Evolutionary conservation across 2,797 vertebrate genomes (phyloP).

Genomic region (Centroberyx gerrardi): DNA sequence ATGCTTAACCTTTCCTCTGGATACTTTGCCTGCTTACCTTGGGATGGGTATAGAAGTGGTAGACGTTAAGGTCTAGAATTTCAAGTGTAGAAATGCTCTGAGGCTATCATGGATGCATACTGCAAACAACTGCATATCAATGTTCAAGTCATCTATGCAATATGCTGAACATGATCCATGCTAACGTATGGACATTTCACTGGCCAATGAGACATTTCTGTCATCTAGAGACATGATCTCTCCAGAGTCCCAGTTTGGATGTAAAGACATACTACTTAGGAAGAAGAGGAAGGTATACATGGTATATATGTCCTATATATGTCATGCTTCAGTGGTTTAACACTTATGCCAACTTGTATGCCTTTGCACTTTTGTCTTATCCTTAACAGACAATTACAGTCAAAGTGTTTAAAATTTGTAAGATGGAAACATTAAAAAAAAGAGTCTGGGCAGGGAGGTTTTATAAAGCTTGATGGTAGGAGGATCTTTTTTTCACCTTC

Average conservation of each 20-base stretch:
- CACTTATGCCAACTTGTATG: slow-evolving; percentile 18
- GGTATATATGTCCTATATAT: too few relatives aligned
- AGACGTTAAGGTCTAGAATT: slow-evolving; percentile 39
- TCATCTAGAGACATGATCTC: slow-evolving; percentile 6
- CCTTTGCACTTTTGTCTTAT: slow-evolving; percentile 1
- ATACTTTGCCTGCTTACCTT: slow-evolving; percentile 21
- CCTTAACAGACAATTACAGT: background rate
- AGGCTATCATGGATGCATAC: slow-evolving; percentile 22
- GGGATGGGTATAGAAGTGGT: slow-evolving; percentile 23
- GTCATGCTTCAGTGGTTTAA: slow-evolving; percentile 1
- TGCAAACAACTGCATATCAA: slow-evolving; percentile 50
- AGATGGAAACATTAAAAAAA: background rate
- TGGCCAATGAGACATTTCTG: slow-evolving; percentile 1
- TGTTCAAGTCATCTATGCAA: background rate
- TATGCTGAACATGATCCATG: slow-evolving; percentile 20
- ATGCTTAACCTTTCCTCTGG: slow-evolving; percentile 41
- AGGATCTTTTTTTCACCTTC: background rate
- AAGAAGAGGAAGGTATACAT: slow-evolving; percentile 13
- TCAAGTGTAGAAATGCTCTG: slow-evolving; percentile 7
- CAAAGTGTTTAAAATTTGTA: background rate
- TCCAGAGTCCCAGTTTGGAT: background rate
- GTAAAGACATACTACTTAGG: background rate
- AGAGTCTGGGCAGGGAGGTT: background rate
- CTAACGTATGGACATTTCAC: background rate
- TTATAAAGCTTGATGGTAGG: background rate